These are phyloP conservation scores for Drosophila watanabei DNA, from an alignment of 1,140 invertebrate genomes.

Conservation along the genomic window DNA sequence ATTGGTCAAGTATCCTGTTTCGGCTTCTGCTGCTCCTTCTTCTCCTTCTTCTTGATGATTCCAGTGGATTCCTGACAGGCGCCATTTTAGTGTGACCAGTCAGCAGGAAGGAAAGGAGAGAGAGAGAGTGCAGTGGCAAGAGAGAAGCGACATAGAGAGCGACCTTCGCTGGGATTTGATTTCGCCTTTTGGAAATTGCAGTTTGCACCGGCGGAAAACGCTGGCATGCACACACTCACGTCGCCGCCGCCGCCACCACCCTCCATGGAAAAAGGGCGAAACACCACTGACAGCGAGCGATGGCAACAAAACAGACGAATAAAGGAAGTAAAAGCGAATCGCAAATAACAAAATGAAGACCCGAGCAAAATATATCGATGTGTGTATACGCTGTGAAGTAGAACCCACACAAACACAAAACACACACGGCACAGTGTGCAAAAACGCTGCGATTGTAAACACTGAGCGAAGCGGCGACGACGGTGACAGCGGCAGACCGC, in stretches of 20 bases:
- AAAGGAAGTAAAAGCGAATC: conserved; percentile 81
- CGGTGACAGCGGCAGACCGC: neutral
- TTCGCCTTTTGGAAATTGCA: conserved; percentile 36
- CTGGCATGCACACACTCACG: conserved; percentile 22
- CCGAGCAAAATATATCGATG: conserved; percentile 20
- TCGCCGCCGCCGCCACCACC: conserved; percentile 52
- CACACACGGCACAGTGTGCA: conserved; percentile 34
- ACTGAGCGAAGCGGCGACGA: conserved; percentile 25
- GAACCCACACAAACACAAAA: conserved; percentile 33
- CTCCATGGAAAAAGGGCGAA: conserved; percentile 30
- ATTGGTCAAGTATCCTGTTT: conserved; percentile 43
- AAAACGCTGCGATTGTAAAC: conserved; percentile 55
- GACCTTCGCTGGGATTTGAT: conserved; percentile 37
- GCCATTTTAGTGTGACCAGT: conserved; percentile 66
- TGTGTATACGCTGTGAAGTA: conserved; percentile 53
- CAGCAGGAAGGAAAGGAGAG: neutral
- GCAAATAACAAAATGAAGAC: conserved; percentile 78
- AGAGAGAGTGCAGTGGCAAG: conserved; percentile 4
- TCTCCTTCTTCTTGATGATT: conserved; percentile 23
- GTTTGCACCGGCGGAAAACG: conserved; percentile 50
- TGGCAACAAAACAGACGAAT: conserved; percentile 65
- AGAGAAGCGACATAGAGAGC: conserved; percentile 4
- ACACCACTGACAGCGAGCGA: conserved; percentile 30
- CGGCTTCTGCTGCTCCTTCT: conserved; percentile 3
- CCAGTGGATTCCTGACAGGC: conserved; percentile 58